Evolutionary conservation across 2,888 invertebrate genomes (phyloP), one percentile per base, ranked within the genome.

Genomic region (Aelia acuminata): DNA sequence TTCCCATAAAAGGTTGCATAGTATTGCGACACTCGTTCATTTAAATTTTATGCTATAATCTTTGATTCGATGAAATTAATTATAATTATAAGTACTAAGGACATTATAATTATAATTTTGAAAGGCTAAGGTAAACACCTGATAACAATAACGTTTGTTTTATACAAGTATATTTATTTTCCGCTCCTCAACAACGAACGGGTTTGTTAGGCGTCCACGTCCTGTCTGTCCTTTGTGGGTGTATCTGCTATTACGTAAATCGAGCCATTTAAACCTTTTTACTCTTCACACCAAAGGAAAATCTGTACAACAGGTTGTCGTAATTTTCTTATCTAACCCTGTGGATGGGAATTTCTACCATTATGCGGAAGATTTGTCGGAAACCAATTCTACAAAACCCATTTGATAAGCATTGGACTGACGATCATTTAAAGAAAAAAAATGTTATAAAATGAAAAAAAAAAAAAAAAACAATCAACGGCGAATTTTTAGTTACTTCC

Each of bases 181-280:
- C 18, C 63, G 1, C 31, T 70, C n/a, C 31, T 35, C 13, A 70
- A 35, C 31, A 20, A 20, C 31, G 35, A 18, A 35, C 35, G 63
- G 7, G 31, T 70, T 70, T 18, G 31, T 70, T 70, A 13, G 63
- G 7, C 63, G 63, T 70, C 15, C 20, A 70, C 35, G 63, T 35
- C 63, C 63, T 70, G 31, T 70, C 63, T 70, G 31, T 70, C 20
- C 63, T 35, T 35, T 70, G 63, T 70, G 63, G 63, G 63, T 18
- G 63, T 70, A 70, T 70, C 63, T 70, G 35, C 63, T 70, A 18
- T 70, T 70, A 70, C 63, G 63, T 70, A 70, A 70, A 70, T 70
- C 31, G 31, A 7, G 63, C 31, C 63, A 70, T 70, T 70, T 70
- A 70, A 70, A 70, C 63, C 63, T 35, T 70, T 70, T 70, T 70